These are phyloP conservation scores for Acleris literana DNA, from an alignment of 2,888 invertebrate genomes.

Conservation along the genomic window DNA sequence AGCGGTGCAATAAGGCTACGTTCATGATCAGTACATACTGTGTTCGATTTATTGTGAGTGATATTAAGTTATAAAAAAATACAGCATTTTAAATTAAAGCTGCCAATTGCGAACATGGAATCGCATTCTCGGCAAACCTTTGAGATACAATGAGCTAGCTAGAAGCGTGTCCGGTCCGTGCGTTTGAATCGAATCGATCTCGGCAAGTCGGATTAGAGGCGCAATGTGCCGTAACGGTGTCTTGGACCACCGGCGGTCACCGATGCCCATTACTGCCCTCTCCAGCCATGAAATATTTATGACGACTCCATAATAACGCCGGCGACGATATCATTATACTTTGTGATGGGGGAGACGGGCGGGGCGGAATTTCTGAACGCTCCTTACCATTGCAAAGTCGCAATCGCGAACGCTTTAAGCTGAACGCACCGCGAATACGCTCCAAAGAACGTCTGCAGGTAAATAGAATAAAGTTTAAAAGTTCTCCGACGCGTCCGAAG, in stretches of 20 bases:
- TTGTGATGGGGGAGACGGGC: constrained; percentile 83
- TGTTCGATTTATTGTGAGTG: too few relatives aligned
- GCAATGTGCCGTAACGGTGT: constrained; percentile 42
- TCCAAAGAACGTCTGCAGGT: constrained; percentile 55
- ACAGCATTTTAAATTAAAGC: too few relatives aligned
- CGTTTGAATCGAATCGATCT: constrained; percentile 23
- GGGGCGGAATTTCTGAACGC: constrained; percentile 83
- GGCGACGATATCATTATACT: constrained; percentile 84
- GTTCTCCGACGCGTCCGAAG: constrained; percentile 38
- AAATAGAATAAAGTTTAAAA: constrained; percentile 58
- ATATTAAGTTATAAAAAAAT: too few relatives aligned
- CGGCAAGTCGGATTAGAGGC: constrained; percentile 38
- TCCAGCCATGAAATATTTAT: constrained; percentile 82
- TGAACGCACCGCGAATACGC: constrained; percentile 52
- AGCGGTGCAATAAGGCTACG: too few relatives aligned
- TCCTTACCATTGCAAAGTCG: constrained; percentile 82
- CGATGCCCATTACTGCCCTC: constrained; percentile 82
- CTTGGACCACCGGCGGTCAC: constrained; percentile 50
- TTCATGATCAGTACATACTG: too few relatives aligned
- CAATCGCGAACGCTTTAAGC: constrained; percentile 58
- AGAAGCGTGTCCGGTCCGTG: background rate
- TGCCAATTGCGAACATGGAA: background rate
- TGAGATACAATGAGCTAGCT: background rate
- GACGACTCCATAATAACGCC: constrained; percentile 82
- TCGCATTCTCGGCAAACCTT: background rate